Base-by-base conservation (phyloP, 2,888 invertebrate genomes). In the Parasteatoda lunata region DNA sequence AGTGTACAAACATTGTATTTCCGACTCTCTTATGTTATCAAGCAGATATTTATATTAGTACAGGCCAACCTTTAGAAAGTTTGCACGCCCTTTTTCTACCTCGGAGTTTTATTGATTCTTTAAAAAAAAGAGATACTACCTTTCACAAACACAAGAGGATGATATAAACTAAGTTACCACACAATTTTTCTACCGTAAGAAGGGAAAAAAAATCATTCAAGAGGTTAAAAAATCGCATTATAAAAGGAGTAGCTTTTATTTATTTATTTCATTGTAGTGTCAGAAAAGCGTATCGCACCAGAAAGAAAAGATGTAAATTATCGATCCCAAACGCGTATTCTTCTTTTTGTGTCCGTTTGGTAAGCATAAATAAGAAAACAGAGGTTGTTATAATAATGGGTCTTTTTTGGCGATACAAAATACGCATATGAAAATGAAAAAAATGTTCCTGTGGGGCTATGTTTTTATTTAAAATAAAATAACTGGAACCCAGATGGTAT, bases 311-410 rank as follows among this genome's bases (percentile, higher is more conserved):
- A 75, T 77, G 59, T 68, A 59, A 69, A 64, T 51, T 45, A 70
- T 79, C 79, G 75, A 79, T 87, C 82, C 81, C 77, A 54, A 72
- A 77, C 64, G 81, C 77, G 70, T 77, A 87, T 68, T 78, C 76
- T 59, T 30, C 72, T 79, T 87, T 81, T 72, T 87, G 77, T 77
- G 82, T 73, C 70, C 71, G 75, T 85, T 85, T 77, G 76, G 72
- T 76, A 79, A 30, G 77, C 73, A 87, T 87, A 87, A 87, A 87
- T 87, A 82, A 81, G 81, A 82, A 77, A 87, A 87, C 86, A 87
- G 77, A 82, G 86, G 77, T 82, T 82, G 86, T 87, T 87, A 77
- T 77, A 73, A 82, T 81, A 87, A 87, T 87, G 77, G 79, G 45
- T 73, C 49, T 87, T 59, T 59, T 83, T 77, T 77, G 75, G 52